A percentile compares a stretch with the other conserved stretches of the same genome.
Conservation (phyloP, 2,113 vertebrate genomes). For the Urocolius indicus region DNA sequence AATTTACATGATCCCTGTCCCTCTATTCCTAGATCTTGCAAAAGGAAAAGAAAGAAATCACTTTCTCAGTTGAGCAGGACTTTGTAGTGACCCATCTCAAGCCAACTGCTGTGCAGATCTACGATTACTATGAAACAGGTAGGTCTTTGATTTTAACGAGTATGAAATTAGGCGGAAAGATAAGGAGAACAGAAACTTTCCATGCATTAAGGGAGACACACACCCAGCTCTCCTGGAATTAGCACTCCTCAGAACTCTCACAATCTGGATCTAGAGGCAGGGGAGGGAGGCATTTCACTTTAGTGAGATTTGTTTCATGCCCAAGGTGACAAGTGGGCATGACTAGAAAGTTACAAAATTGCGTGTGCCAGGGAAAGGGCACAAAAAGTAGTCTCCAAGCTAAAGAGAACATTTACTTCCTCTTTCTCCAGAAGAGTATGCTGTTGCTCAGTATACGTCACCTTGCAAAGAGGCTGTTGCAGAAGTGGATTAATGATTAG, state of each 20-base stretch:
- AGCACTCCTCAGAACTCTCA: not conserved
- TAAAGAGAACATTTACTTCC: not conserved
- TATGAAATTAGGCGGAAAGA: not conserved
- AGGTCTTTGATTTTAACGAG: not conserved
- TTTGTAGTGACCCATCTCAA: slow-evolving; percentile 75
- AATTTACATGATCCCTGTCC: not conserved
- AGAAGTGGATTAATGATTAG: not conserved
- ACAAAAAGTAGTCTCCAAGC: not conserved
- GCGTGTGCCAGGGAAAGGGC: not conserved
- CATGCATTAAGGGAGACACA: not conserved
- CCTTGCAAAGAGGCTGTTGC: slow-evolving; percentile 45
- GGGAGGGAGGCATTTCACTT: not conserved
- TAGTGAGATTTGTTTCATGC: not conserved
- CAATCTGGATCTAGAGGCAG: not conserved
- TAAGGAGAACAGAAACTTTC: not conserved
- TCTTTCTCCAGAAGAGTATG: slow-evolving; percentile 69
- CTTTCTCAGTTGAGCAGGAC: slow-evolving; percentile 72
- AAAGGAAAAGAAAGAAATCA: slow-evolving; percentile 44
- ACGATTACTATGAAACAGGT: slow-evolving; percentile 89
- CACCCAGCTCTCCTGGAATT: not conserved
- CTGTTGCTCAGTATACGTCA: slow-evolving; percentile 60
- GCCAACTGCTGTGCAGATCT: slow-evolving; percentile 79
- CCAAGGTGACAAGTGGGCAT: not conserved
- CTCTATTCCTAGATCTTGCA: slow-evolving; percentile 17
- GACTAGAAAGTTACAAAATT: not conserved